Base-by-base conservation (phyloP, 2,113 vertebrate species). In the Rhynchomys soricoides region DNA sequence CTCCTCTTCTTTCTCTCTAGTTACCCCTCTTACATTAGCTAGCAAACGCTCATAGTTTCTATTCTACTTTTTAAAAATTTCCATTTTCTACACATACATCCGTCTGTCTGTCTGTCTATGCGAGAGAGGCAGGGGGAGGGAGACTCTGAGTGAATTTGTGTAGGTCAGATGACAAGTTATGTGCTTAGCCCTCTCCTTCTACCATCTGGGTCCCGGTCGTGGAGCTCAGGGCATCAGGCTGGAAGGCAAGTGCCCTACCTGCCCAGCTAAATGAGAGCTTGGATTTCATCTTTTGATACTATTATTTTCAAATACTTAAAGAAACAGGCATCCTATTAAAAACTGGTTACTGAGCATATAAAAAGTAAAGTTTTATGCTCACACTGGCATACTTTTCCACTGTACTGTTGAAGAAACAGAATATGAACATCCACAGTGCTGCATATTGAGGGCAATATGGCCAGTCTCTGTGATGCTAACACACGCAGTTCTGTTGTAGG, bases 231-330 rank as follows among this genome's bases (percentile, higher is more conserved):
- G 48, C 5, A 6, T 31, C 40, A 66, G 43, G 16, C 7, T 85
- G 64, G n/a, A 45, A 19, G n/a, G 3, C 40, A 85, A 64, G 22
- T 21, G 40, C 59, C 29, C 7, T 86, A 48, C 43, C 83, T 86
- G 59, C 59, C 21, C 7, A 66, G 29, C 59, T 34, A 13, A 21
- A 29, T 34, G 83, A 66, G 9, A 66, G 17, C 40, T 66, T 9
- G 19, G 34, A 31, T 66, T 86, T 66, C 4, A 86, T 48, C 64
- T 81, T 24, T 71, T 59, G 43, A 70, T 10, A 9, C 9, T 31
- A 5, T 82, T 89, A 22, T n/a, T 93, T 90, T 94, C 52, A 79
- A 85, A 70, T n/a, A 94, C 79, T 85, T 90, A 81, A 74, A 90
- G 55, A 85, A 83, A 40, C 40, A 79, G 62, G 71, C 40, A 70